Conservation (phyloP, 2,113 vertebrate species). For the Calidris pygmaea region DNA sequence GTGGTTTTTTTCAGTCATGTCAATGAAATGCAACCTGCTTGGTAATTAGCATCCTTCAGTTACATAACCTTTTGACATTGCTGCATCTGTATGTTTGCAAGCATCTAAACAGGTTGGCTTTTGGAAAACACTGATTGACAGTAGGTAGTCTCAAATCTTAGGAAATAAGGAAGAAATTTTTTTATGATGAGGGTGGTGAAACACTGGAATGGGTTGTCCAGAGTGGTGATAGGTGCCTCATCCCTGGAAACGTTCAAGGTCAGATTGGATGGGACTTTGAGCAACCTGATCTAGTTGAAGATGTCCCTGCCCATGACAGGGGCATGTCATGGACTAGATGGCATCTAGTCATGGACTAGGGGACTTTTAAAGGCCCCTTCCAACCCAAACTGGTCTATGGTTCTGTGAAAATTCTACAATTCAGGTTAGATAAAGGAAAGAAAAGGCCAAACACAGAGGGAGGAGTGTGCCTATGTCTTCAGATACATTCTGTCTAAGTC, state of each 20-base stretch:
- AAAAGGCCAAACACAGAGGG: not conserved
- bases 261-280: not conserved
- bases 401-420: not conserved
- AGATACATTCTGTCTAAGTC: not conserved
- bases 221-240: not conserved
- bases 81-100: not conserved
- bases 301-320: not conserved
- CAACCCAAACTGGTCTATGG: not conserved
- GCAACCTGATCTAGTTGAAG: not conserved
- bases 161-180: not conserved
- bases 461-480: not conserved
- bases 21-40: not conserved
- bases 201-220: not conserved
- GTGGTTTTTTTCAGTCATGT: not conserved
- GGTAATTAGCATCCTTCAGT: not conserved
- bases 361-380: not conserved
- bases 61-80: not conserved
- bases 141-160: not conserved
- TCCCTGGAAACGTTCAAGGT: not conserved
- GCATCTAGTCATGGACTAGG: too few relatives aligned
- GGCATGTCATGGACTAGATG: not conserved
- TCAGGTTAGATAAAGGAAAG: not conserved
- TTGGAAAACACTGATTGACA: not conserved
- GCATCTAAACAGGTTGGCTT: not conserved
- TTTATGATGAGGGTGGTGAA: not conserved